Base-by-base conservation (phyloP, 2,888 invertebrate genomes). In the Fabriciana adippe region DNA sequence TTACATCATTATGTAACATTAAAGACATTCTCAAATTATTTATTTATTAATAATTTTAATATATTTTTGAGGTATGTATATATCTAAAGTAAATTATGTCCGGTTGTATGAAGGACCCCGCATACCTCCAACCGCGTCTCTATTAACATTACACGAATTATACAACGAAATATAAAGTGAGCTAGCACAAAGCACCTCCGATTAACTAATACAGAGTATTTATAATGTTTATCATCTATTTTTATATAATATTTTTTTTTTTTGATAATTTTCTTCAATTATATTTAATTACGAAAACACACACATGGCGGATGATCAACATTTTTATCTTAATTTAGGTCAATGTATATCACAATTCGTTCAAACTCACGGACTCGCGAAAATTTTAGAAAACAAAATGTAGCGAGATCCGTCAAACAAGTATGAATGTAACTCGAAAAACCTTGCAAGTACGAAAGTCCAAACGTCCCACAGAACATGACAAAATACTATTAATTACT, bases 261-360 rank as follows among this genome's bases (percentile, higher is more conserved):
- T 86, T 87, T 81, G 70, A 74, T 76, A 79, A 78, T 83, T 88
- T 88, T 87, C 80, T 77, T 81, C 78, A 76, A 81, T 82, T 82
- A 77, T 81, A 76, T 88, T 88, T 86, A 53, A 63, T 67, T 70
- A 55, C 78, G 84, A 79, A 86, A 80, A 84, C 83, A 85, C 88
- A 87, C 88, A 86, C 85, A 82, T 83, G 86, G 88, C 86, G 78
- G 82, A 86, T 76, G 83, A 82, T 81, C 77, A 86, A 88, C 86
- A 88, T 86, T 89, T 90, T 84, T 72, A 83, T 86, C 88, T 89
- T 89, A 88, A 82, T 85, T 87, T 85, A 87, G 83, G 81, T 85
- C 84, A 83, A 83, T 83, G 80, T 81, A 80, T 86, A 87, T 87
- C 88, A 87, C 86, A 87, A 78, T 82, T 79, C 75, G 80, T 81